Conservation (phyloP, 1,140 invertebrate genomes). For the Drosophila melanica region DNA sequence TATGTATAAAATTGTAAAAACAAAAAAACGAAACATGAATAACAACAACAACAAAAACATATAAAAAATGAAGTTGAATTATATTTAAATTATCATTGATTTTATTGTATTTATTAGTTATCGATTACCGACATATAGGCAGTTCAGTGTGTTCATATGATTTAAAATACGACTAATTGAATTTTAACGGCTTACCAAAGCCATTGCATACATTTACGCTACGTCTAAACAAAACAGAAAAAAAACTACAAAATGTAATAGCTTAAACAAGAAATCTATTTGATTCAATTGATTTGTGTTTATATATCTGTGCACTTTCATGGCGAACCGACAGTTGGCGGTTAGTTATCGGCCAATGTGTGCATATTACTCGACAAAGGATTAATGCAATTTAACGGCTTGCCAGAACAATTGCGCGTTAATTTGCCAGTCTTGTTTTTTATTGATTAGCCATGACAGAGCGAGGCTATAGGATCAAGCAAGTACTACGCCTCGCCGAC, state of each 20-base stretch:
- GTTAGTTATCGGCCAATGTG: constrained; percentile 1
- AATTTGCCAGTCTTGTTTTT: not conserved
- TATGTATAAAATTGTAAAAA: constrained; percentile 74
- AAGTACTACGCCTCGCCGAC: constrained; percentile 16
- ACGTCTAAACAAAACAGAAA: no score
- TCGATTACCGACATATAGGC: no score
- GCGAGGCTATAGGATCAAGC: not conserved
- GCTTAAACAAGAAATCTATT: no score
- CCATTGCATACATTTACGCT: no score
- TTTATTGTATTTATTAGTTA: not conserved
- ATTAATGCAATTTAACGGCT: constrained; percentile 11
- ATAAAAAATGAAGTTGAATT: constrained; percentile 38
- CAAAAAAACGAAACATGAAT: constrained; percentile 41
- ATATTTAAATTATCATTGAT: constrained; percentile 12
- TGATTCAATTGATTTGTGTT: no score
- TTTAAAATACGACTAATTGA: no score
- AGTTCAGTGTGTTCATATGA: no score
- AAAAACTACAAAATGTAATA: no score
- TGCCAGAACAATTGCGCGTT: not conserved
- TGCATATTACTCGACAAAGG: not conserved
- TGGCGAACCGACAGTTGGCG: not conserved
- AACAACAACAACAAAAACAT: constrained; percentile 33
- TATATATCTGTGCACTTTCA: not conserved
- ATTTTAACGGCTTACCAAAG: no score
- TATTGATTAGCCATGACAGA: constrained; percentile 3